phyloP scores from a whole-genome alignment of 2,113 vertebrate species.

The Ranitomeya variabilis region DNA sequence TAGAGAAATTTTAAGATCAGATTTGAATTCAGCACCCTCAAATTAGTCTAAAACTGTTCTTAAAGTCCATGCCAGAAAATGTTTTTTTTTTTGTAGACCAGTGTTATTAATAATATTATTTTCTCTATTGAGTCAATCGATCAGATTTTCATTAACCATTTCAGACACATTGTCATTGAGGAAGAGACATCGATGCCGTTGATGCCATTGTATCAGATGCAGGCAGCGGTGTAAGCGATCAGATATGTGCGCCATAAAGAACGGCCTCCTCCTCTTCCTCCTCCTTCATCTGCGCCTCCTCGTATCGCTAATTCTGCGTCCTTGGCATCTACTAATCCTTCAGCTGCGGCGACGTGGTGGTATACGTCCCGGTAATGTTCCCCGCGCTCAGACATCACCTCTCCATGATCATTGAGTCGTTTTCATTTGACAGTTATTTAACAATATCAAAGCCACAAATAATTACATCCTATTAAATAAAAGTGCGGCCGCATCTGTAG shows the following conservation, averaged over 20 bases:
- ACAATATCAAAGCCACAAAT: constrained; percentile 17
- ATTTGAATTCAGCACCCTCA: too few species aligned
- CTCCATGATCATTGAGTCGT: neutral
- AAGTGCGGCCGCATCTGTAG: neutral
- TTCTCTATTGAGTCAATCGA: too few species aligned
- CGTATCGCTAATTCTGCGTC: neutral
- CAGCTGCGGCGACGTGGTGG: neutral
- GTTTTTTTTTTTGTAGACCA: too few species aligned
- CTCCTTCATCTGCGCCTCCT: neutral
- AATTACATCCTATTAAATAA: constrained; percentile 54
- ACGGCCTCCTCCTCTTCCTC: neutral
- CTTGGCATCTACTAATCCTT: neutral
- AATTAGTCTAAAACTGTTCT: too few species aligned
- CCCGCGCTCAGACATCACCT: neutral
- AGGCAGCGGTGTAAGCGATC: neutral
- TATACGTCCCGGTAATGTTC: neutral
- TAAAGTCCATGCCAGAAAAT: too few species aligned
- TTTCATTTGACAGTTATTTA: constrained; percentile 43
- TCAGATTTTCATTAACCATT: too few species aligned
- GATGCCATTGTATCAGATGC: too few species aligned
- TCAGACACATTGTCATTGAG: too few species aligned
- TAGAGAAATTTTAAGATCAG: too few species aligned
- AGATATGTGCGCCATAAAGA: neutral
- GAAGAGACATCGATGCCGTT: too few species aligned
- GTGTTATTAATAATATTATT: too few species aligned